Conservation (phyloP, 2,797 vertebrate genomes). For the Manis pentadactyla region DNA sequence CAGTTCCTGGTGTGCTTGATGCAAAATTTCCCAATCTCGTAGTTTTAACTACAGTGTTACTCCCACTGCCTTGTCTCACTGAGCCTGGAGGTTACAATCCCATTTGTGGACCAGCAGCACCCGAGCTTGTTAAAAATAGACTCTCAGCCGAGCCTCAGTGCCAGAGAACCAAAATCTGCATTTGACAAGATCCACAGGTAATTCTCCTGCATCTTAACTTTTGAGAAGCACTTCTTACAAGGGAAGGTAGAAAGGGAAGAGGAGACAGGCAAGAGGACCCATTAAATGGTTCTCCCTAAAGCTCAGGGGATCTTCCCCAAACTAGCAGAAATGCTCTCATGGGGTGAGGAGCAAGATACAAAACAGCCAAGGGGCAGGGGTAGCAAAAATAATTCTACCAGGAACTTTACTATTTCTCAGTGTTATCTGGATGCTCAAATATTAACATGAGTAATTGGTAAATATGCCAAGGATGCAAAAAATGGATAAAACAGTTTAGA, state of each 20-base stretch:
- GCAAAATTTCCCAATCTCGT: not conserved
- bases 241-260: not conserved
- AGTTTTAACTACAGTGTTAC: not conserved
- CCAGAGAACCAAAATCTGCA: not conserved
- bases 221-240: not conserved
- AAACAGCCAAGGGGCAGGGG: not conserved
- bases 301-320: not conserved
- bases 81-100: not conserved
- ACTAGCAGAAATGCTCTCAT: not conserved
- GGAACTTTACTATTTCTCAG: not conserved
- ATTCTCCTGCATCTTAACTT: not conserved
- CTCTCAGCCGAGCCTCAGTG: not conserved
- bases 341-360: not conserved
- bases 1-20: not conserved
- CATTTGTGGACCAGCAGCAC: not conserved
- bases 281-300: not conserved
- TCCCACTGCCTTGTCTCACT: not conserved
- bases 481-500: not conserved
- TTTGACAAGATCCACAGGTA: not conserved
- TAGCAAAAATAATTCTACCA: not conserved
- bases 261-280: not conserved
- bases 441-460: not conserved
- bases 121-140: not conserved
- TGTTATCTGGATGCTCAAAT: slow-evolving; percentile 13
- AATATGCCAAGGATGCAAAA: slow-evolving; percentile 41